These are phyloP conservation scores for Cephalopachus bancanus DNA, from an alignment of 2,797 vertebrate genomes.

Conservation along the genomic window DNA sequence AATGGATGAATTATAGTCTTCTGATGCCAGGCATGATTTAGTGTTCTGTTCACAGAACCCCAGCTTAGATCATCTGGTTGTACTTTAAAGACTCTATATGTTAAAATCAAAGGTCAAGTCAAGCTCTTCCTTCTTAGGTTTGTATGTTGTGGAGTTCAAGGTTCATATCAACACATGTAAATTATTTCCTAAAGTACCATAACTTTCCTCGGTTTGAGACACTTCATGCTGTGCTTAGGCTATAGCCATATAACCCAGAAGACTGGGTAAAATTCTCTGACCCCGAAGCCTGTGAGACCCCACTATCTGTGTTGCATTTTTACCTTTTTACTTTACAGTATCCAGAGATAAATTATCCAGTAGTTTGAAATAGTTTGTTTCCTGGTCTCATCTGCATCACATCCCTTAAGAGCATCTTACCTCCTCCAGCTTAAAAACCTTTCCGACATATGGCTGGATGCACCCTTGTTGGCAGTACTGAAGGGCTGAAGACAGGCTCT, in stretches of 20 bases:
- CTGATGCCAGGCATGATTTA: background rate
- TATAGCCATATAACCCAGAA: background rate
- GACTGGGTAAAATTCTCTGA: background rate
- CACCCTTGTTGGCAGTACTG: constrained; percentile 76
- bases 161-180: constrained; percentile 55
- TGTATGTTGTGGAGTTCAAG: constrained; percentile 41
- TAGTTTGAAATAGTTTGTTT: background rate
- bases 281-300: background rate
- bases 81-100: constrained; percentile 47
- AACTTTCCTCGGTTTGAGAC: background rate
- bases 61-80: constrained; percentile 21
- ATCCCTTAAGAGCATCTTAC: constrained; percentile 2
- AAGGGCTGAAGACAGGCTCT: constrained; percentile 67
- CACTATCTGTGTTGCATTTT: background rate
- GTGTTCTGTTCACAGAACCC: constrained; percentile 34
- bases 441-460: constrained; percentile 41
- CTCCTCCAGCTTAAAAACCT: constrained; percentile 79
- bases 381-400: background rate
- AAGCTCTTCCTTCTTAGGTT: constrained; percentile 33
- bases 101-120: constrained; percentile 72
- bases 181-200: constrained; percentile 48
- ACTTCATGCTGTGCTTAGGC: background rate
- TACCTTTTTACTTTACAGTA: background rate
- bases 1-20: constrained; percentile 1
- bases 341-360: background rate